Evolutionary conservation across 2,113 vertebrate species (phyloP), one percentile per base, ranked within the genome.

Genomic region (Oreochromis aureus): DNA sequence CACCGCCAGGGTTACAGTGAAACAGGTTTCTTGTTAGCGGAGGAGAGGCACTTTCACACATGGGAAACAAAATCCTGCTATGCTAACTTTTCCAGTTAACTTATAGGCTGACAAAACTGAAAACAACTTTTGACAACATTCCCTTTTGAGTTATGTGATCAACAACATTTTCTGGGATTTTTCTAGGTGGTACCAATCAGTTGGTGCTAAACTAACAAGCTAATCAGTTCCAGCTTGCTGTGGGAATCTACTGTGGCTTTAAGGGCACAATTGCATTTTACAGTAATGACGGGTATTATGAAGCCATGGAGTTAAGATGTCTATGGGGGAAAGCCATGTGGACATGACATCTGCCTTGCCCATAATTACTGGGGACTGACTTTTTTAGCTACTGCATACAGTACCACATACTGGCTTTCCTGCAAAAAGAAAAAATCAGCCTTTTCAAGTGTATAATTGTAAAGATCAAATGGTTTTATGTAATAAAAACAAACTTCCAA

Each of bases 11-110:
- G 78, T 83, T 76, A 86, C 56, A 80, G 82, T 63, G 6, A 87
- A 86, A 87, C 48, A 89, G 83, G 79, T 82, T 89, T 83, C 87
- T 89, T 41, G 83, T 91, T 91, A 88, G 87, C 58, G 84, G 39
- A 81, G 34, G 80, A 51, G 66, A 81, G 30, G 63, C 69, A 69
- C 80, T 81, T 92, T 88, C 34, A 88, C 86, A 92, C 69, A 4
- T 5, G 10, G 30, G 61, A 41, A 88, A 61, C 19, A 7, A 71
- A 81, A 71, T 46, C 18, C 32, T 55, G 81, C 54, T 19, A 51
- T 5, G 24, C 0, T 51, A 12, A 48, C 24, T 36, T 63, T 71
- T 36, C 30, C 32, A 54, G n/a, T 24, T 27, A 78, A 34, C 6
- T 78, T 4, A n/a, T n/a, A 9, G 73, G 30, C 3, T 34, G 18